Base-by-base conservation (phyloP, 1,140 invertebrate species). In the Aphelenchoides fujianensis region DNA sequence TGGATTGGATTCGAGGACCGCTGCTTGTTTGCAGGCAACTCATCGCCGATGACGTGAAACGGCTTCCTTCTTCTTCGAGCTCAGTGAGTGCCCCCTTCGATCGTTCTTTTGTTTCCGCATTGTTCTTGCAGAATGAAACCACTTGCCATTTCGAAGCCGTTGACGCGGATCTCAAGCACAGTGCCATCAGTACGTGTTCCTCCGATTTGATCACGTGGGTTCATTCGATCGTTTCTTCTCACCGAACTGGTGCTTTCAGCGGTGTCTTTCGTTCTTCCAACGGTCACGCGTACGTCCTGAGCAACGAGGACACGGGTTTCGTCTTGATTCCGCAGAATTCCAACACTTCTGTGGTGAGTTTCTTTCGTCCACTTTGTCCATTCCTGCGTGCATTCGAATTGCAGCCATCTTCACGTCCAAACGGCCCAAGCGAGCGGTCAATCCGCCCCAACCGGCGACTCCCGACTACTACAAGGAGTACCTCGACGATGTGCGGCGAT, bases 391-490 rank as follows among this genome's bases (percentile, higher is more conserved):
- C 19, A 19, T 61, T 61, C 57, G n/a, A n/a, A 12, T 61, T 61
- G 16, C 19, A 61, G 62, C 62, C 12, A 59, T 59, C 34, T 66
- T 66, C 34, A n/a, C n/a, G 23, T 5, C 52, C 16, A 67, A 67
- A 36, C 57, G 67, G 12, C 71, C 67, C 16, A 69, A 69, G 37
- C 64, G 67, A 23, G 67, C 67, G 0, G 62, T 9, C 1, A 30
- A 16, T n/a, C 27, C n/a, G 27, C 16, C 34, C 12, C 64, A 12
- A 23, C 55, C 67, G 1, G 71, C 28, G 27, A 69, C 67, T 52
- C 77, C 77, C 5, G 32, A 68, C 23, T 82, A 82, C 71, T 84
- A 84, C 61, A 35, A 37, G 12, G 69, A 82, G 57, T 83, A 82
- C 67, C 55, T 77, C 19, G 81, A 83, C 54, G 77, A 69, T 35